phyloP scores from a whole-genome alignment of 2,113 vertebrate genomes.

The Stomatorhinus ivindoensis region DNA sequence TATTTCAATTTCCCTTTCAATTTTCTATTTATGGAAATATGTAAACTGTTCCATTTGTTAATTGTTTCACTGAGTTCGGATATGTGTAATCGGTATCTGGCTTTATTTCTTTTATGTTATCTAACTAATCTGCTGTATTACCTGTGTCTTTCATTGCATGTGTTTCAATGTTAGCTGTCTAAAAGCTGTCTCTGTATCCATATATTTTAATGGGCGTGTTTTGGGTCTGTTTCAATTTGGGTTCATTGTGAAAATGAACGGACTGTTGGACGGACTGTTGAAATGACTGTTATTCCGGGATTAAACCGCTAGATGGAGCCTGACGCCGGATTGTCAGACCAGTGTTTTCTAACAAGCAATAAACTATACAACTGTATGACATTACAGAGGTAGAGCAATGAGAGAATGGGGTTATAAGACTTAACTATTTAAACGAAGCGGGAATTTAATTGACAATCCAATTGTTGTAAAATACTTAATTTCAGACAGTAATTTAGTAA shows the following conservation, averaged over 20 bases:
- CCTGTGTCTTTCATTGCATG: background rate
- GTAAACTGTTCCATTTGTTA: background rate
- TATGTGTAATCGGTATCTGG: background rate
- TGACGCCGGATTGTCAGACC: background rate
- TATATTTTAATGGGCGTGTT: background rate
- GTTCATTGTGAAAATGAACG: background rate
- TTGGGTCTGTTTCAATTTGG: background rate
- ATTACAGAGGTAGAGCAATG: background rate
- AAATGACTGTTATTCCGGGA: background rate
- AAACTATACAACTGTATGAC: background rate
- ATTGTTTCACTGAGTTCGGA: background rate
- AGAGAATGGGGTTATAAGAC: background rate
- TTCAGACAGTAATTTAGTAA: background rate
- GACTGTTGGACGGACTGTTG: background rate
- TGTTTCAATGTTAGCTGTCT: background rate
- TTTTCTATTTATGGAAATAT: background rate
- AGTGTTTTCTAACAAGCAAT: background rate
- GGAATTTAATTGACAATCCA: background rate
- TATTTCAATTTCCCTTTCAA: background rate
- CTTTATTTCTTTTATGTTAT: background rate
- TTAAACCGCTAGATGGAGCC: constrained; percentile 38
- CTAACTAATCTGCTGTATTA: background rate
- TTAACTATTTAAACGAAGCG: background rate
- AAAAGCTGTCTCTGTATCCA: background rate
- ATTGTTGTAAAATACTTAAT: background rate